phyloP scores from a whole-genome alignment of 2,797 vertebrate species.

The Aeoliscus strigatus region DNA sequence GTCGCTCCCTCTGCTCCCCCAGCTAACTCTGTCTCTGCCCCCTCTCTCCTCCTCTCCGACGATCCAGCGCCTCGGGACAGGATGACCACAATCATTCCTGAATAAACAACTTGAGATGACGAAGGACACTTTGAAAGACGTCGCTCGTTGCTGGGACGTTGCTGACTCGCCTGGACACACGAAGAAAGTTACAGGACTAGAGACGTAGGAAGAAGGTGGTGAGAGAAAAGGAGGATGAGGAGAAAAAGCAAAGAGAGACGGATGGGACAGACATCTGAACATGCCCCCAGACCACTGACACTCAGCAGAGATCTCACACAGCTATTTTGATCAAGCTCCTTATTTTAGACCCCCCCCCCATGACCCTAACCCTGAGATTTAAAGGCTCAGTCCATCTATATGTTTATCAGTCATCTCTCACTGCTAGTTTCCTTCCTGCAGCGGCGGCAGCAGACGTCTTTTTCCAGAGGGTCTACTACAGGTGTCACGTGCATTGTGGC shows the following conservation, averaged over 20 bases:
- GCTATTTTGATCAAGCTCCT: conserved; percentile 67
- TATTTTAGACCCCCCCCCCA: conserved; percentile 60
- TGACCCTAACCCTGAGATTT: conserved; percentile 29
- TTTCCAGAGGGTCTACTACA: conserved; percentile 6
- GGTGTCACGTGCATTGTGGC: not conserved
- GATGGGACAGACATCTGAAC: conserved; percentile 63
- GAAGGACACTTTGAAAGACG: conserved; percentile 41
- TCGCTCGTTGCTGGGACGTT: conserved; percentile 13
- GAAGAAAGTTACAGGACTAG: conserved; percentile 3
- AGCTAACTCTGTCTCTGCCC: conserved; percentile 5
- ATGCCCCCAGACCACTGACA: conserved; percentile 50
- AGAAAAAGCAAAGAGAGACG: conserved; percentile 18
- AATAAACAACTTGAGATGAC: conserved; percentile 48
- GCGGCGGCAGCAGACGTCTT: conserved; percentile 3
- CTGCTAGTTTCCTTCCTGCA: conserved; percentile 6
- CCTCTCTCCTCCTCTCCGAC: conserved; percentile 8
- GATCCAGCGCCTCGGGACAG: conserved; percentile 21
- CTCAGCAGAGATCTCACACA: conserved; percentile 45
- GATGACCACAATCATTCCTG: conserved; percentile 31
- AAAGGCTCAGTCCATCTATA: conserved; percentile 38
- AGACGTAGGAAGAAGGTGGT: conserved; percentile 4
- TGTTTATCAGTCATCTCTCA: conserved; percentile 28
- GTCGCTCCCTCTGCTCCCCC: conserved; percentile 9
- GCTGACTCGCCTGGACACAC: not conserved
- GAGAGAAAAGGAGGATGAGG: conserved; percentile 21